Evolutionary conservation across 2,888 invertebrate genomes (phyloP).

Genomic region (Palloptera scutellata): DNA sequence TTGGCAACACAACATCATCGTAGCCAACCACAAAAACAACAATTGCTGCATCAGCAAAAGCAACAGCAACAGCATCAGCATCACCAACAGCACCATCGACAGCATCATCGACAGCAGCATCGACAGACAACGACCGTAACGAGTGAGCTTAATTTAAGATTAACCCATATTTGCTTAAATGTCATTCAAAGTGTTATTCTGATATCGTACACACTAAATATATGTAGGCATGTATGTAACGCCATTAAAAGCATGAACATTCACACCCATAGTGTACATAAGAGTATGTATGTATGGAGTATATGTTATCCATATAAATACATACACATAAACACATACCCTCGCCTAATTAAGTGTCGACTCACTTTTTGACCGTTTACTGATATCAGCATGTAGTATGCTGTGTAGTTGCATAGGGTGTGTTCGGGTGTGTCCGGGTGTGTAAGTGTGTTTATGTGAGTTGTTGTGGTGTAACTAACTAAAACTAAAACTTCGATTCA

Average conservation of each 20-base stretch:
- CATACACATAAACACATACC: background rate
- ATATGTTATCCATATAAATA: background rate
- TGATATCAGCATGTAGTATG: background rate
- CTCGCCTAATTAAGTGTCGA: constrained; percentile 10
- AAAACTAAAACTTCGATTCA: background rate
- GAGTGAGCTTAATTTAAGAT: constrained; percentile 1
- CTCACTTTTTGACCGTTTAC: constrained; percentile 3
- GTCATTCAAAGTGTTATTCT: constrained; percentile 2
- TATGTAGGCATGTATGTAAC: constrained; percentile 34
- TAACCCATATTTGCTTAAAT: constrained; percentile 5
- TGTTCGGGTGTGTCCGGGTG: constrained; percentile 6
- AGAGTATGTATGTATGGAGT: background rate
- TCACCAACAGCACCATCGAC: background rate
- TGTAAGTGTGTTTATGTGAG: background rate
- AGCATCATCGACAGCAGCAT: background rate
- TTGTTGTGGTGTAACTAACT: background rate
- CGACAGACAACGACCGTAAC: background rate
- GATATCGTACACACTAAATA: background rate
- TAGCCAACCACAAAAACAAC: background rate
- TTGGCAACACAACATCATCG: background rate
- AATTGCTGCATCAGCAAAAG: too few relatives aligned
- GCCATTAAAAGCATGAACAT: background rate
- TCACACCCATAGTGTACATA: background rate
- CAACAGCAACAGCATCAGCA: too few relatives aligned
- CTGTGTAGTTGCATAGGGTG: background rate